phyloP scores from a whole-genome alignment of 1,140 invertebrate species.

The Cherax quadricarinatus region DNA sequence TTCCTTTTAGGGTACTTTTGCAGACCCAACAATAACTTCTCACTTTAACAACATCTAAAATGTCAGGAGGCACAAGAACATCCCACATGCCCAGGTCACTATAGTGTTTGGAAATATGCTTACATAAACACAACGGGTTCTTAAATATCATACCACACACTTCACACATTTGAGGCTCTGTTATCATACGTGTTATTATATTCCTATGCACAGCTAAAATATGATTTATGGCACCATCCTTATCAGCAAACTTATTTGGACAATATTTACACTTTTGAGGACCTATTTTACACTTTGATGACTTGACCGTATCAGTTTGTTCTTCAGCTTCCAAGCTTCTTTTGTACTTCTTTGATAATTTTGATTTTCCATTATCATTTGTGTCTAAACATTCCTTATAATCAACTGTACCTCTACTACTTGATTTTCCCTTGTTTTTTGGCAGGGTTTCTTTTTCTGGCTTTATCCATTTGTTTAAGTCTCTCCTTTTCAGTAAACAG shows the following conservation, averaged over 20 bases:
- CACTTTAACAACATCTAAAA: conserved; percentile 30
- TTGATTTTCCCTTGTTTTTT: background rate
- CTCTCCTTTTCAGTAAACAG: background rate
- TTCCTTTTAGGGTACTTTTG: conserved; percentile 11
- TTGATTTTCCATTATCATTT: background rate
- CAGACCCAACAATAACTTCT: conserved; percentile 55
- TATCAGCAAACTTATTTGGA: background rate
- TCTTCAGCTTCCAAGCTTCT: background rate
- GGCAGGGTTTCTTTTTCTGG: background rate
- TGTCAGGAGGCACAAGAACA: conserved; percentile 19
- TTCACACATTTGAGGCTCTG: conserved; percentile 12
- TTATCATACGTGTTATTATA: conserved; percentile 12
- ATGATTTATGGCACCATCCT: conserved; percentile 7
- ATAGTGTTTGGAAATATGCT: conserved; percentile 37
- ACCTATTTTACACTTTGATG: background rate
- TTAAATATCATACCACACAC: conserved; percentile 40
- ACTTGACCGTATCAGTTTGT: background rate
- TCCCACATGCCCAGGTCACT: conserved; percentile 24
- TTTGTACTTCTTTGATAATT: background rate
- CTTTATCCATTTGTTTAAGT: background rate
- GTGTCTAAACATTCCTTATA: background rate
- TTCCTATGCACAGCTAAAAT: conserved; percentile 7
- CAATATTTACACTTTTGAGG: conserved; percentile 46
- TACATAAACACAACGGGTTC: conserved; percentile 5
- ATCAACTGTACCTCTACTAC: background rate